phyloP scores from a whole-genome alignment of 2,113 vertebrate genomes.

The Acrocephalus kingi region DNA sequence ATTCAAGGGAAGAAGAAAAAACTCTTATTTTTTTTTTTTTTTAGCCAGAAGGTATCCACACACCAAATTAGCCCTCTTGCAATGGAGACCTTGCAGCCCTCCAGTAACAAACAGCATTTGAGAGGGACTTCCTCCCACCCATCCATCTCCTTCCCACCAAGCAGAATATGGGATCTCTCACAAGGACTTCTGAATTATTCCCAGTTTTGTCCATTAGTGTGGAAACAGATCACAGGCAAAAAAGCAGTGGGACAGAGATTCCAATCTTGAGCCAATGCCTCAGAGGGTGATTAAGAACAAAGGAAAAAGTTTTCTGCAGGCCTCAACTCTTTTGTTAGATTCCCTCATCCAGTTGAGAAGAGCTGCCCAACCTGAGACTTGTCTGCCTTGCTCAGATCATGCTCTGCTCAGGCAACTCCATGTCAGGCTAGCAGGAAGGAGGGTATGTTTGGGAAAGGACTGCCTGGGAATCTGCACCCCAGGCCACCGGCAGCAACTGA shows the following conservation, averaged over 20 bases:
- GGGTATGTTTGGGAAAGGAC: not conserved
- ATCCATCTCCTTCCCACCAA: not conserved
- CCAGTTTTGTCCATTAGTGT: not conserved
- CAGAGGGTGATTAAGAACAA: not conserved
- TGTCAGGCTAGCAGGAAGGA: rapidly evolving
- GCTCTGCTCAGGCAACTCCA: not conserved
- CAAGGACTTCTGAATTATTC: not conserved
- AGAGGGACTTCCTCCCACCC: slow-evolving; percentile 46
- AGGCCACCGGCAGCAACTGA: not conserved
- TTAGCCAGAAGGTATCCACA: not conserved
- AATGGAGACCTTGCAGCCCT: not conserved
- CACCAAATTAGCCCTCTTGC: not conserved
- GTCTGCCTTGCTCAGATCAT: not conserved
- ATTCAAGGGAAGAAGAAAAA: not conserved
- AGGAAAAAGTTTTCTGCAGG: not conserved
- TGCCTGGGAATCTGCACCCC: not conserved
- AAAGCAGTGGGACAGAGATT: not conserved
- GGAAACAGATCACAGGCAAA: not conserved
- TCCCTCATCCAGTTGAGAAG: not conserved
- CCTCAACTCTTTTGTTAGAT: not conserved
- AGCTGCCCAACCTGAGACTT: not conserved
- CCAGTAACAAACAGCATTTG: not conserved
- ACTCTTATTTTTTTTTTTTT: not conserved
- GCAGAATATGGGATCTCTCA: not conserved
- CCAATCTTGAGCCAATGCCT: not conserved